Evolutionary conservation across 1,140 invertebrate species (phyloP).

Genomic region (Drosophila trapezifrons): DNA sequence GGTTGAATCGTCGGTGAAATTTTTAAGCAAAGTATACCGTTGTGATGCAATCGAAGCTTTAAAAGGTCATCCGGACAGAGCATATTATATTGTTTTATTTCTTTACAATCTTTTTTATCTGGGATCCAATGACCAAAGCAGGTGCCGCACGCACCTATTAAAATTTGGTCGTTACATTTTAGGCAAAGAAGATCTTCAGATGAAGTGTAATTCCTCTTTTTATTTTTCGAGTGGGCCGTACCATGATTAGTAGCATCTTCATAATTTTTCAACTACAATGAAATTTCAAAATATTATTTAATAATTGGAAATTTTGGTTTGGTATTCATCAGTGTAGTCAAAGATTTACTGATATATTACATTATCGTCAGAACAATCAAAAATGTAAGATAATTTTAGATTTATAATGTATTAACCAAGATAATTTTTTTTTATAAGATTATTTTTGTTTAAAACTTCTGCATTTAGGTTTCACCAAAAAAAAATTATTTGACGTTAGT

Average conservation of each 20-base stretch:
- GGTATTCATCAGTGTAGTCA: background rate
- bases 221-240: slow-evolving; percentile 45
- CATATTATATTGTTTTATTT: slow-evolving; percentile 5
- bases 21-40: slow-evolving; percentile 44
- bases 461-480: background rate
- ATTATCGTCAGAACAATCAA: no score
- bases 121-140: slow-evolving; percentile 33
- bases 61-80: slow-evolving; percentile 54
- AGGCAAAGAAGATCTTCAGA: slow-evolving; percentile 47
- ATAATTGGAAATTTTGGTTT: background rate
- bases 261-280: slow-evolving; percentile 9
- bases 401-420: background rate
- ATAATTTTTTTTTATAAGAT: no score
- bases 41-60: slow-evolving; percentile 36
- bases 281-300: background rate
- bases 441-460: background rate
- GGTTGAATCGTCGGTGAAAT: slow-evolving; percentile 29
- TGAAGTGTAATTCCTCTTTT: slow-evolving; percentile 25
- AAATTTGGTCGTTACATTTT: slow-evolving; percentile 22
- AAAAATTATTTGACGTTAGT: no score
- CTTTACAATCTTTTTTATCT: slow-evolving; percentile 28
- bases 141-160: slow-evolving; percentile 48
- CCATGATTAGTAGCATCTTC: slow-evolving; percentile 1
- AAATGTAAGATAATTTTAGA: background rate
- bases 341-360: no score